Evolutionary conservation across 2,113 vertebrate species (phyloP).

Genomic region (Xyrauchen texanus): DNA sequence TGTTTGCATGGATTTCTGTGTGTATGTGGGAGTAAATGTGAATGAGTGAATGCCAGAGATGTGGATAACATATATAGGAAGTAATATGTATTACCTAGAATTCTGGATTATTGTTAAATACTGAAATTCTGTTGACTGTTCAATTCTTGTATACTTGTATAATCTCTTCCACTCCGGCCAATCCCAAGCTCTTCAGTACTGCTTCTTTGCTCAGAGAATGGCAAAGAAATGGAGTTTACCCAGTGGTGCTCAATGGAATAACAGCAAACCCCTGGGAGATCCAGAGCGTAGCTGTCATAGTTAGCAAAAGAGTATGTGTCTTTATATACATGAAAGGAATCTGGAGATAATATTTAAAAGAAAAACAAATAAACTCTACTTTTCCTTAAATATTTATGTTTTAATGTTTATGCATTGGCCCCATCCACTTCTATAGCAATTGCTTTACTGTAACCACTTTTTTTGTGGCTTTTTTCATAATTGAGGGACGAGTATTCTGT

Average conservation of each 20-base stretch:
- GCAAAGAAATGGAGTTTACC: conserved; percentile 78
- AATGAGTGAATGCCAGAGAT: conserved; percentile 24
- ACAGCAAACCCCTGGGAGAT: conserved; percentile 72
- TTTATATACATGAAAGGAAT: background rate
- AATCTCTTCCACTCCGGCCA: conserved; percentile 80
- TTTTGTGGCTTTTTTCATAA: conserved; percentile 55
- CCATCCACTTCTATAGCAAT: no score
- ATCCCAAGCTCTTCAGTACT: conserved; percentile 83
- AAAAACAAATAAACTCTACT: background rate
- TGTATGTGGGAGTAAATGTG: conserved; percentile 3
- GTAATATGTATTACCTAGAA: background rate
- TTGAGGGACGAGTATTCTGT: conserved; percentile 80
- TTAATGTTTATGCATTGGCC: no score
- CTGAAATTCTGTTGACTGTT: no score
- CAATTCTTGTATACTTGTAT: no score
- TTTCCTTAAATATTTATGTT: no score
- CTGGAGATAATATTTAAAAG: background rate
- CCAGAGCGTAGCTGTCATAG: conserved; percentile 80
- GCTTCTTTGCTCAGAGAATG: conserved; percentile 83
- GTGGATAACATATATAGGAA: background rate
- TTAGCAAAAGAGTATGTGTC: conserved; percentile 62
- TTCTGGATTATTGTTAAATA: no score
- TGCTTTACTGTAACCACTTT: no score
- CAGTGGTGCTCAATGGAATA: conserved; percentile 81
- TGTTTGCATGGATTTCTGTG: background rate